phyloP scores from a whole-genome alignment of 2,888 invertebrate genomes.

The Epinotia brunnichana region DNA sequence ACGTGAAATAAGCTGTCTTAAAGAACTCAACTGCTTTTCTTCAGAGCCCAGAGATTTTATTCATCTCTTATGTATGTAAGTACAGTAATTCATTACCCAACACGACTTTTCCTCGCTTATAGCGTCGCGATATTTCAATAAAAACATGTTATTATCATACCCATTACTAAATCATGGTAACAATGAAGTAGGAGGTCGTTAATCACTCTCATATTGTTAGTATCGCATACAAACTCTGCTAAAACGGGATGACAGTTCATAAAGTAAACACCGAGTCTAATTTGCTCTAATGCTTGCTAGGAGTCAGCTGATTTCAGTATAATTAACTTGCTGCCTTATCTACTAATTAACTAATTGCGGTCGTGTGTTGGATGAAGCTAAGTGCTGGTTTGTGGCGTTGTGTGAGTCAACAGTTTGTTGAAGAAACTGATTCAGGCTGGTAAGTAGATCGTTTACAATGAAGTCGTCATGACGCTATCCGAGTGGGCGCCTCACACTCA shows the following conservation, averaged over 20 bases:
- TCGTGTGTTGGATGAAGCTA: constrained; percentile 18
- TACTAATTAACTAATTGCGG: constrained; percentile 41
- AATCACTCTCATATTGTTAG: constrained; percentile 40
- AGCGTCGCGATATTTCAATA: too few species aligned
- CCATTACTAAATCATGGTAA: constrained; percentile 1
- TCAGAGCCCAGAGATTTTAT: too few species aligned
- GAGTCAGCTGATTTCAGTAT: constrained; percentile 22
- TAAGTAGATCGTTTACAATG: not conserved
- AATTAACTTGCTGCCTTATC: constrained; percentile 41
- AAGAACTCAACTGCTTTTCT: too few species aligned
- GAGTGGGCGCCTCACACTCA: too few species aligned
- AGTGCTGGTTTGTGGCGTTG: constrained; percentile 24
- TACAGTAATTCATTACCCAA: too few species aligned
- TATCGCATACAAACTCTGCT: constrained; percentile 34
- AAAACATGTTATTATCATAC: too few species aligned
- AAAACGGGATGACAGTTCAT: constrained; percentile 40
- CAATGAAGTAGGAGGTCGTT: constrained; percentile 11
- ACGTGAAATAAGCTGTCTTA: too few species aligned
- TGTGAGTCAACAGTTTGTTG: constrained; percentile 16
- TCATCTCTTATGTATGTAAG: too few species aligned
- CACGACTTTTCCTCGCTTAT: too few species aligned
- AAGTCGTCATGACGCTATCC: not conserved
- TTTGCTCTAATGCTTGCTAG: constrained; percentile 35
- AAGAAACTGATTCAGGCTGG: not conserved
- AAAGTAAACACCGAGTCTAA: constrained; percentile 37